Conservation (phyloP, 64 coral and sea anemone species). For the Porites australiensis region DNA sequence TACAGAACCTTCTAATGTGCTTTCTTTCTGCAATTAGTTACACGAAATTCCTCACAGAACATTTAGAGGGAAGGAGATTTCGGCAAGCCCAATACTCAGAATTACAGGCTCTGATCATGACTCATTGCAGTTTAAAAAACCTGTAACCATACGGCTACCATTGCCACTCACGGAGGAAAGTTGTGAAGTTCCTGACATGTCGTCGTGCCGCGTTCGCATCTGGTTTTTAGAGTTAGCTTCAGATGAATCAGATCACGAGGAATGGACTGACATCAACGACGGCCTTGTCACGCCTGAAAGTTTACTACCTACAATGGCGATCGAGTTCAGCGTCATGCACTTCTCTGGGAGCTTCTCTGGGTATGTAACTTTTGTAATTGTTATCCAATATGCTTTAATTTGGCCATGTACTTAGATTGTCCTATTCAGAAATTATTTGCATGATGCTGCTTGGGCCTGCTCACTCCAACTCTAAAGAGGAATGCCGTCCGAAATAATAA, state of each 20-base stretch:
- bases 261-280: not conserved
- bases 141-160: not conserved
- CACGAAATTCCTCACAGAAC: not conserved
- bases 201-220: not conserved
- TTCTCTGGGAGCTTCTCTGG: not conserved
- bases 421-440: too few species aligned
- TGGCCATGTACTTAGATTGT: too few species aligned
- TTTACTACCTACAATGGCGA: too few species aligned
- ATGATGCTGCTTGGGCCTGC: too few species aligned
- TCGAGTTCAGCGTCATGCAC: not conserved
- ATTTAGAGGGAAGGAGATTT: not conserved
- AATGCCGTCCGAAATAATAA: too few species aligned
- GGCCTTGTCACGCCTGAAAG: not conserved
- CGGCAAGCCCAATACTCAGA: not conserved
- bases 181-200: not conserved
- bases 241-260: too few species aligned
- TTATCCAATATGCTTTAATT: too few species aligned
- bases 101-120: not conserved
- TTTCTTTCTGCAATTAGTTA: not conserved
- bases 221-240: not conserved
- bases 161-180: not conserved
- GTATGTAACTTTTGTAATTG: not conserved
- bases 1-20: too few species aligned
- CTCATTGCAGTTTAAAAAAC: not conserved
- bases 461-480: too few species aligned